These are phyloP conservation scores for Ectropis crepuscularia DNA, from an alignment of 2,888 invertebrate genomes.

Conservation along the genomic window DNA sequence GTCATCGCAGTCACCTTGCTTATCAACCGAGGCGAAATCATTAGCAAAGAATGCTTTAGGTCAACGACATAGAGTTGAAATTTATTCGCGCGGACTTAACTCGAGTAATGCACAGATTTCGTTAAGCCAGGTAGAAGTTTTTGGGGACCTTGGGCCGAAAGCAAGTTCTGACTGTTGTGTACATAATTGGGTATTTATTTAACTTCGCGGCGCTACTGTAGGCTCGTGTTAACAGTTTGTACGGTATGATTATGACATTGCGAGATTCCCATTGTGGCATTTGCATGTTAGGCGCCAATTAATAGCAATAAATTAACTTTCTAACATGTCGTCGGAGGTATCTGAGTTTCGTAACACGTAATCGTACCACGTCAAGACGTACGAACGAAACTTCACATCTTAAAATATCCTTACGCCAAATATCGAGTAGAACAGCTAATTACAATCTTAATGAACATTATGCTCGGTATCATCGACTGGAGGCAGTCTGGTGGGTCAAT, in stretches of 20 bases:
- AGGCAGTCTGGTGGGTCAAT: conserved; percentile 15
- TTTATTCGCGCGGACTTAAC: conserved; percentile 38
- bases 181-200: conserved; percentile 52
- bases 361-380: neutral
- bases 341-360: conserved; percentile 14
- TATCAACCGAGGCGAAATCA: conserved; percentile 40
- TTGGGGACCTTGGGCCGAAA: conserved; percentile 58
- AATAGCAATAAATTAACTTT: conserved; percentile 31
- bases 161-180: conserved; percentile 45
- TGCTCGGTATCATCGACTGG: conserved; percentile 17
- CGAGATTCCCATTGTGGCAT: conserved; percentile 23
- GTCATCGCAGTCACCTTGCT: conserved; percentile 56
- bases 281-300: conserved; percentile 31
- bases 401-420: conserved; percentile 13
- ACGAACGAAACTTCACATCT: neutral
- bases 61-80: conserved; percentile 47
- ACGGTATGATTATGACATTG: conserved; percentile 10
- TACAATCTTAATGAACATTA: conserved; percentile 22
- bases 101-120: conserved; percentile 51
- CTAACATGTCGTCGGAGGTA: conserved; percentile 18
- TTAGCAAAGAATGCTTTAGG: conserved; percentile 37
- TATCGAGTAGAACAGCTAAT: conserved; percentile 6
- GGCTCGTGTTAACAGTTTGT: conserved; percentile 14
- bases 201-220: conserved; percentile 41
- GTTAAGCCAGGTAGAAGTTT: conserved; percentile 56